A percentile compares a stretch with the other conserved stretches of the same genome.
phyloP scores from a whole-genome alignment of 30 jellyfish, hydroid and myxozoan species.

The Clytia hemisphaerica region DNA sequence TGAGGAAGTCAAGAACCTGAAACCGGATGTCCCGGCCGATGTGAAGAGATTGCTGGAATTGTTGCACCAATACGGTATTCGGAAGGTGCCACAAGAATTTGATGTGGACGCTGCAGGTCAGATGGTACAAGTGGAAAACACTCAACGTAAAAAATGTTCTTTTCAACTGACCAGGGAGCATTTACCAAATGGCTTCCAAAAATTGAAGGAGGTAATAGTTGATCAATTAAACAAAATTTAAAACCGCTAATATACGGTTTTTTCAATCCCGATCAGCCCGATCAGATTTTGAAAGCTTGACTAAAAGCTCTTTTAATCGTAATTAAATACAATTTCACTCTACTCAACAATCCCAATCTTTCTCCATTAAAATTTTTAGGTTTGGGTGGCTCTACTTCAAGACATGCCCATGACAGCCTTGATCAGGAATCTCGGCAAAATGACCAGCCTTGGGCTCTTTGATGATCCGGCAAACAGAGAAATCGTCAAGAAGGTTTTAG shows the following conservation, averaged over 20 bases:
- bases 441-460: constrained; percentile 47
- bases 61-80: constrained; percentile 11
- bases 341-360: no score
- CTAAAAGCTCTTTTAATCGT: no score
- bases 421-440: constrained; percentile 53
- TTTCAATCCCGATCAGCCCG: no score
- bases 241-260: no score
- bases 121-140: not conserved
- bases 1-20: not conserved
- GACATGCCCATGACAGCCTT: constrained; percentile 59
- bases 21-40: not conserved
- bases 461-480: constrained; percentile 21
- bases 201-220: constrained; percentile 31
- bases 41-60: constrained; percentile 27
- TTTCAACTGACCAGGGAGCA: constrained; percentile 47
- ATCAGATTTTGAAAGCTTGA: no score
- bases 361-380: constrained; percentile 34
- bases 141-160: not conserved
- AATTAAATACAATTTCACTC: no score
- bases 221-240: no score
- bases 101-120: not conserved
- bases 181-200: constrained; percentile 33
- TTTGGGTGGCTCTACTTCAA: constrained; percentile 30
- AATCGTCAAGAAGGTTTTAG: constrained; percentile 21
- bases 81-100: not conserved